These are phyloP conservation scores for Perognathus longimembris DNA, from an alignment of 2,113 vertebrate species.

Conservation along the genomic window DNA sequence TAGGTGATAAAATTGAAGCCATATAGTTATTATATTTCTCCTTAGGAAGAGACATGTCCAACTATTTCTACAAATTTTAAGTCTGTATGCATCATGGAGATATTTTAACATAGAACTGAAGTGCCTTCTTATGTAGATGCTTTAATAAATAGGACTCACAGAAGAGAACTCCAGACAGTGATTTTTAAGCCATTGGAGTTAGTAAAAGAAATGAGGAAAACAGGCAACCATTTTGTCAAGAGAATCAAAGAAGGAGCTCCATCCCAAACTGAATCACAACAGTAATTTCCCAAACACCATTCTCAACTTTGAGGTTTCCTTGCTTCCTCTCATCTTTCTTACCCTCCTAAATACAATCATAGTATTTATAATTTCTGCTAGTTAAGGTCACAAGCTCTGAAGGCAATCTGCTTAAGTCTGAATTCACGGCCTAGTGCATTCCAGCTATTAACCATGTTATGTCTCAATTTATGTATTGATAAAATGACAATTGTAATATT, in stretches of 20 bases:
- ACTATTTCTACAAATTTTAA: background rate
- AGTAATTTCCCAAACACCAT: background rate
- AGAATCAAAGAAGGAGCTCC: background rate
- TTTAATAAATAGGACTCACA: background rate
- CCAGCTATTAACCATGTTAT: background rate
- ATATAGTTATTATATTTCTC: background rate
- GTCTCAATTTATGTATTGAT: background rate
- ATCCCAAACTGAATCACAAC: background rate
- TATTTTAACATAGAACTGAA: background rate
- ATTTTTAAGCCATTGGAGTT: background rate
- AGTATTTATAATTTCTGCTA: background rate
- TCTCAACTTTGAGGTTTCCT: background rate
- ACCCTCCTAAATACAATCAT: background rate
- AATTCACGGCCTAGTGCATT: background rate
- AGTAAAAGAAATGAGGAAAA: background rate
- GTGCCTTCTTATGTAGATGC: background rate
- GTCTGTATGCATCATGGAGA: background rate
- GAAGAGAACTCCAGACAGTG: background rate
- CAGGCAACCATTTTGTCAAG: background rate
- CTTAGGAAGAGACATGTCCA: background rate
- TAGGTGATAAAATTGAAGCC: background rate
- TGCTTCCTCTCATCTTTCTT: background rate
- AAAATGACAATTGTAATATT: background rate
- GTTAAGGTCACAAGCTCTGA: background rate
- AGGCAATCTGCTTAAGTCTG: background rate